A percentile compares a stretch with the other conserved stretches of the same genome.
Conservation (phyloP, 2,888 invertebrate species). For the Ophion ventricosus region DNA sequence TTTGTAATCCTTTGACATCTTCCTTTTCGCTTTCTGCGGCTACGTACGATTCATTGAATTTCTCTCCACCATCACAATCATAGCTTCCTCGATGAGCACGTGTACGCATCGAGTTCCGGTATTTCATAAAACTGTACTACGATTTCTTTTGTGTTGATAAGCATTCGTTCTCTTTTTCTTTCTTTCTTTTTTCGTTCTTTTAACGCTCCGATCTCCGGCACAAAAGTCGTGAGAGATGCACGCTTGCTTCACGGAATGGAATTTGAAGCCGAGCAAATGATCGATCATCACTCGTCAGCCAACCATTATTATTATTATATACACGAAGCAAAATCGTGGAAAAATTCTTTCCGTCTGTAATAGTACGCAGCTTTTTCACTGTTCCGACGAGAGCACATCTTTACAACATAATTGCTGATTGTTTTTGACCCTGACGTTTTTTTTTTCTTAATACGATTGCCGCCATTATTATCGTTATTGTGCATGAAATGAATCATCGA, state of each 20-base stretch:
- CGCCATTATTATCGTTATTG: constrained; percentile 23
- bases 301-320: constrained; percentile 38
- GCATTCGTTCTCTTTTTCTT: constrained; percentile 15
- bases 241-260: constrained; percentile 51
- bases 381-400: constrained; percentile 47
- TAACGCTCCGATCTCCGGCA: neutral
- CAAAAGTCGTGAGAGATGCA: neutral
- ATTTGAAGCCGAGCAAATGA: constrained; percentile 55
- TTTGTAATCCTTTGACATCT: too few relatives aligned
- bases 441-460: constrained; percentile 11
- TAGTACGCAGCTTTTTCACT: constrained; percentile 9
- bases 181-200: constrained; percentile 12
- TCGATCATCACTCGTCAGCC: constrained; percentile 51
- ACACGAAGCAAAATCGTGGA: constrained; percentile 1
- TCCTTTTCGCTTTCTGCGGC: neutral
- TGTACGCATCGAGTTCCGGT: constrained; percentile 55
- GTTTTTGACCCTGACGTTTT: constrained; percentile 41
- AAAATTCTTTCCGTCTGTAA: constrained; percentile 31
- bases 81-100: constrained; percentile 53
- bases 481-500: constrained; percentile 30
- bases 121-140: constrained; percentile 44
- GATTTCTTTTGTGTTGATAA: constrained; percentile 41
- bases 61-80: constrained; percentile 34
- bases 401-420: constrained; percentile 30
- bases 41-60: constrained; percentile 48